These are phyloP conservation scores for Lycia hirtaria DNA, from an alignment of 2,888 invertebrate genomes.

Conservation along the genomic window DNA sequence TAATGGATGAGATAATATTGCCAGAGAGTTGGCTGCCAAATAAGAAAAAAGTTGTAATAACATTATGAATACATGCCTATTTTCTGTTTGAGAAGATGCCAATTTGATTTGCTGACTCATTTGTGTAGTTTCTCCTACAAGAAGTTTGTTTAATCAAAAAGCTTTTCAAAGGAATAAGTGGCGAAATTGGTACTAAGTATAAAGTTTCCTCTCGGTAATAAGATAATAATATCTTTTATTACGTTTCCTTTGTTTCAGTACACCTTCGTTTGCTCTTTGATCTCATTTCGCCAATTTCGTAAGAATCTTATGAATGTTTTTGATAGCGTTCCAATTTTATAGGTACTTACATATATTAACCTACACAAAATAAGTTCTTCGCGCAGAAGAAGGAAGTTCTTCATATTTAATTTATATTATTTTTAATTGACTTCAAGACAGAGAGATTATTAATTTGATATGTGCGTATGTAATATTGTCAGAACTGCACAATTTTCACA, in stretches of 20 bases:
- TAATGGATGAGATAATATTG: conserved; percentile 9
- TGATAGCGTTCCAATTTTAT: background rate
- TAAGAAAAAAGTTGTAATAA: background rate
- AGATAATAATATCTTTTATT: conserved; percentile 42
- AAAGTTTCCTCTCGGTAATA: conserved; percentile 35
- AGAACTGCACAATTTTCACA: too few species aligned
- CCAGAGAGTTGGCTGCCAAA: conserved; percentile 5
- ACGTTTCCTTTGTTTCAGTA: conserved; percentile 43
- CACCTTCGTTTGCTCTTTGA: conserved; percentile 38
- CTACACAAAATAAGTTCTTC: background rate
- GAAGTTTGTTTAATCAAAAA: conserved; percentile 4
- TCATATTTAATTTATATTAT: background rate
- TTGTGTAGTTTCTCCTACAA: background rate
- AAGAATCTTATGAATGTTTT: conserved; percentile 28
- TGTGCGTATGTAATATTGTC: too few species aligned
- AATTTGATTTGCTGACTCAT: background rate
- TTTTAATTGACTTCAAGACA: too few species aligned
- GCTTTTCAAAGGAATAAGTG: conserved; percentile 10
- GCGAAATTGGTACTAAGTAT: conserved; percentile 18
- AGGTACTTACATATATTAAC: too few species aligned
- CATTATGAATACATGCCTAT: background rate
- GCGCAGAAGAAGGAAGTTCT: background rate
- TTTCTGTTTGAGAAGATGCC: background rate
- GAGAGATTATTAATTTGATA: too few species aligned
- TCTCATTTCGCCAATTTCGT: conserved; percentile 38